Base-by-base conservation (phyloP, 2,888 invertebrate species). In the Dolomedes plantarius region DNA sequence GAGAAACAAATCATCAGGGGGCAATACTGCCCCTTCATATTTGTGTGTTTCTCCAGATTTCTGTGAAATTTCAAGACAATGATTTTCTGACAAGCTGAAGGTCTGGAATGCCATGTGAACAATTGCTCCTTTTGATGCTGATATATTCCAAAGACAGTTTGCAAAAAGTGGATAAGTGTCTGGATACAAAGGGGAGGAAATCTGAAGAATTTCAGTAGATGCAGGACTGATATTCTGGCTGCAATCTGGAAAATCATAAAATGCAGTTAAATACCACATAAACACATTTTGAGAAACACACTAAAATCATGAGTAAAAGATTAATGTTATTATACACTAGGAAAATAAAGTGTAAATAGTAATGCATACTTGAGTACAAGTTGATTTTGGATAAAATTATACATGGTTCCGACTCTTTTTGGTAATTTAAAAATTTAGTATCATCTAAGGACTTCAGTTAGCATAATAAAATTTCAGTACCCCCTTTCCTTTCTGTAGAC, bases 91-190 rank as follows among this genome's bases (percentile, higher is more conserved):
- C 71, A 87, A 50, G 19, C 69, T 50, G 13, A 87, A 19, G 11
- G 41, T 62, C 39, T 78, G 11, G 23, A 87, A 87, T 13, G 74
- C 41, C 19, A 82, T 23, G n/a, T 78, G 82, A 23, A 87, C 32
- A 7, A 82, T 68, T 1, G 62, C 64, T 16, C 19, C 64, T 23
- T 82, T 78, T 23, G 69, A 36, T 46, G 50, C 19, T 5, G 68
- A 50, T 1, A 87, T 19, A 46, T 69, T 74, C 82, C 82, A 87
- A 1, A 36, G 19, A 39, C 87, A 87, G 16, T 62, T 64, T n/a
- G 82, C 72, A 16, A 73, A 74, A 46, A 87, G 7, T 0, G 87
- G 87, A 64, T 87, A 87, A 2, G 81, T 82, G 41, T 87, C 80
- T 16, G 87, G 87, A 36, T 75, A 82, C 7, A 67, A 27, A 69